Evolutionary conservation across 1,140 invertebrate species (phyloP).

Genomic region (Dufourea novaeangliae): DNA sequence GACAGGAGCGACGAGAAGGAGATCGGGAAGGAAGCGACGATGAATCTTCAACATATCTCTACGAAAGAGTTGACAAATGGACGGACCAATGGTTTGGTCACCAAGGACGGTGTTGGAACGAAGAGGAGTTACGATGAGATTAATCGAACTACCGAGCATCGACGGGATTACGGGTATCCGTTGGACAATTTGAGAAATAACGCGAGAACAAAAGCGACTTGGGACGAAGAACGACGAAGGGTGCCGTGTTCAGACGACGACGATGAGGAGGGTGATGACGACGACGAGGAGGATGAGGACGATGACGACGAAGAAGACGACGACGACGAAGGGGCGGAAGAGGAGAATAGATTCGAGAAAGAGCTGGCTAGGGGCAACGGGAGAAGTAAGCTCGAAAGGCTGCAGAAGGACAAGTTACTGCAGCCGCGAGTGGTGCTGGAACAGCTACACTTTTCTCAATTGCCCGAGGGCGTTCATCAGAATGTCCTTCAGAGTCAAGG

Average conservation of each 20-base stretch:
- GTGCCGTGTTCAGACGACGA: constrained; percentile 56
- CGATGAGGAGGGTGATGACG: constrained; percentile 8
- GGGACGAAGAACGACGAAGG: constrained; percentile 65
- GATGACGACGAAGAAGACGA: constrained; percentile 19
- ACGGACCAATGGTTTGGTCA: constrained; percentile 50
- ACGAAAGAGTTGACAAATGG: constrained; percentile 49
- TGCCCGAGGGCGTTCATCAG: constrained; percentile 57
- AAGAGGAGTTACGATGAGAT: constrained; percentile 55
- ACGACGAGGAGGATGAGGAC: constrained; percentile 19
- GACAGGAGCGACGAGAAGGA: constrained; percentile 27
- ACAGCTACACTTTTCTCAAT: constrained; percentile 70
- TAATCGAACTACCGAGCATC: constrained; percentile 44
- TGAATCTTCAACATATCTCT: constrained; percentile 41
- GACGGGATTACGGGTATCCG: constrained; percentile 57
- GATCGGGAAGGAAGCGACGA: constrained; percentile 14
- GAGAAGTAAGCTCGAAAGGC: constrained; percentile 67
- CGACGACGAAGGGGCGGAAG: constrained; percentile 7
- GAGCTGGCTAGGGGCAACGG: constrained; percentile 30
- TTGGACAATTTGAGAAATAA: constrained; percentile 51
- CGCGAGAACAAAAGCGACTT: constrained; percentile 47
- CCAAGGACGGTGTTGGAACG: constrained; percentile 24
- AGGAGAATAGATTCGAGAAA: constrained; percentile 45
- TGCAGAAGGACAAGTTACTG: constrained; percentile 72
- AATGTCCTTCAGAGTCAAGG: constrained; percentile 42
- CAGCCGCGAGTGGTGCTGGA: constrained; percentile 78